phyloP scores from a whole-genome alignment of 2,888 invertebrate species.

The Chalcis sispes region DNA sequence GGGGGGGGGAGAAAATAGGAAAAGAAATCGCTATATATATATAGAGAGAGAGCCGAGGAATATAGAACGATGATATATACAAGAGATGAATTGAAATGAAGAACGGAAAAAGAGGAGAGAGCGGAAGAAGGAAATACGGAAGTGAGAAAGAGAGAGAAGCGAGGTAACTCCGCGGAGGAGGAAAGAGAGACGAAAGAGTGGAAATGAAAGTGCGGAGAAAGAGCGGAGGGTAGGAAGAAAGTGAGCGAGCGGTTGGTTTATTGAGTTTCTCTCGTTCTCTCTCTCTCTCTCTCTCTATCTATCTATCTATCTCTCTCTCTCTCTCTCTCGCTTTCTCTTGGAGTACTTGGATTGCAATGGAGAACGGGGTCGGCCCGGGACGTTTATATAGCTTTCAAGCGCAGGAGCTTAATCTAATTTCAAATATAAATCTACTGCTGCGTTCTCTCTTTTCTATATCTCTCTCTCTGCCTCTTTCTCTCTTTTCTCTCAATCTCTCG shows the following conservation, averaged over 20 bases:
- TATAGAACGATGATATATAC: conserved; percentile 49
- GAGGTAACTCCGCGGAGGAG: conserved; percentile 14
- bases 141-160: conserved; percentile 28
- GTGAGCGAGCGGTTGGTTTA: conserved; percentile 72
- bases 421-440: conserved; percentile 76
- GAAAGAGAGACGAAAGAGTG: conserved; percentile 60
- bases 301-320: conserved; percentile 45
- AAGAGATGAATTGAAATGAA: conserved; percentile 57
- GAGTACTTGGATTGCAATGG: conserved; percentile 65
- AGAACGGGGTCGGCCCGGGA: conserved; percentile 64
- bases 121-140: conserved; percentile 17
- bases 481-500: conserved; percentile 35
- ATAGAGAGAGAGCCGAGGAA: conserved; percentile 36
- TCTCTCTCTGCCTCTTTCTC: conserved; percentile 60
- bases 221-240: conserved; percentile 52
- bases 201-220: conserved; percentile 41
- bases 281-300: conserved; percentile 45
- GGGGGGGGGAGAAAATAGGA: no score
- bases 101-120: conserved; percentile 38
- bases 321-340: conserved; percentile 1
- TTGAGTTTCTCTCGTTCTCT: conserved; percentile 65
- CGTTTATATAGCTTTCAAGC: conserved; percentile 76
- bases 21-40: no score
- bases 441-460: conserved; percentile 60
- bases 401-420: conserved; percentile 76